These are phyloP conservation scores for Pilophorus perplexus DNA, from an alignment of 2,888 invertebrate species.

Conservation along the genomic window DNA sequence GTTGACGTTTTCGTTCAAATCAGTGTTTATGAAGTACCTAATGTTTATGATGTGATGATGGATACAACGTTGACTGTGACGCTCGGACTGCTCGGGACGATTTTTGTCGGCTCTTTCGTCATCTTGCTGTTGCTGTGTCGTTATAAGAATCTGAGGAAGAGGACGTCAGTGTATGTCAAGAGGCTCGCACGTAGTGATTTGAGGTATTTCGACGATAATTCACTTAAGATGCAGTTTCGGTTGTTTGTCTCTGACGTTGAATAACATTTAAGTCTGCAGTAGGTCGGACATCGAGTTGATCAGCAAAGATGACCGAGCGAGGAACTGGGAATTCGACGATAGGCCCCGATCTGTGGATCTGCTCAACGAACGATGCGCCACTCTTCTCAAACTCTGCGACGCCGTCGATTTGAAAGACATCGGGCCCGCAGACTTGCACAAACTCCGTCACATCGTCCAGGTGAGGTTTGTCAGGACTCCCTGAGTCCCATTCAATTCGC, in stretches of 20 bases:
- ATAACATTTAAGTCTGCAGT: conserved; percentile 14
- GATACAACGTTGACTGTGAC: conserved; percentile 7
- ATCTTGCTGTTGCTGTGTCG: conserved; percentile 40
- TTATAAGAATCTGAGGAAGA: conserved; percentile 40
- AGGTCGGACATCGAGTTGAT: conserved; percentile 24
- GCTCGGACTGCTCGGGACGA: conserved; percentile 13
- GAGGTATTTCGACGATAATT: too few relatives aligned
- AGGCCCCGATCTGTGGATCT: not conserved
- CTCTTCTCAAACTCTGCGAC: conserved; percentile 20
- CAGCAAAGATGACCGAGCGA: conserved; percentile 19
- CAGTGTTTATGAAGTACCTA: too few relatives aligned
- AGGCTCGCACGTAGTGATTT: conserved; percentile 40
- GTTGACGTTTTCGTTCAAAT: too few relatives aligned
- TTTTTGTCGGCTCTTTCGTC: conserved; percentile 37
- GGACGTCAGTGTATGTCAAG: conserved; percentile 41
- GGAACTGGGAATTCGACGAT: conserved; percentile 2
- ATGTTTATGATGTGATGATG: too few relatives aligned
- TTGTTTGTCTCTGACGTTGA: not conserved
- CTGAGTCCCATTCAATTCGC: too few relatives aligned
- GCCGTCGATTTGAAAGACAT: conserved; percentile 16
- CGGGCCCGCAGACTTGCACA: conserved; percentile 13
- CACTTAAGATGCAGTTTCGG: too few relatives aligned
- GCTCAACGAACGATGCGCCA: conserved; percentile 2
- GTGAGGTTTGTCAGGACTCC: not conserved
- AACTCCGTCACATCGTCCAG: conserved; percentile 23